phyloP scores from a whole-genome alignment of 2,797 vertebrate species.

The Gadopsis marmoratus region DNA sequence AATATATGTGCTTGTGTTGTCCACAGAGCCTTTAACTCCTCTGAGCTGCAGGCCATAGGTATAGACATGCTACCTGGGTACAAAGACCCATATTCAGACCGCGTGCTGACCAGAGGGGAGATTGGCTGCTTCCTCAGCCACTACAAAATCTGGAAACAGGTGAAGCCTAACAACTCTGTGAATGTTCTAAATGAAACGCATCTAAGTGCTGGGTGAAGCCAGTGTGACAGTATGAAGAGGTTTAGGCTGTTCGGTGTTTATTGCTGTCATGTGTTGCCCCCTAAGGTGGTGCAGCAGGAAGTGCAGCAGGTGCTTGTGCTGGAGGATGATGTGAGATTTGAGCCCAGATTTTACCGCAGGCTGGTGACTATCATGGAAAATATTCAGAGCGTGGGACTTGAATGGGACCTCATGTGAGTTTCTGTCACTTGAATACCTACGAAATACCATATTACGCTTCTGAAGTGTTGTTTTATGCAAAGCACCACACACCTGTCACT shows the following conservation, averaged over 20 bases:
- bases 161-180: constrained; percentile 41
- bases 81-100: constrained; percentile 88
- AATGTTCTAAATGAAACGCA: neutral
- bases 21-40: constrained; percentile 87
- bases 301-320: constrained; percentile 88
- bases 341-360: constrained; percentile 88
- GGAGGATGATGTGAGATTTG: constrained; percentile 91
- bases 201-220: neutral
- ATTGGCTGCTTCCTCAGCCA: constrained; percentile 93
- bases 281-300: constrained; percentile 84
- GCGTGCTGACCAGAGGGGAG: constrained; percentile 90
- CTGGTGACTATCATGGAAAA: constrained; percentile 87
- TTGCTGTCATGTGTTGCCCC: constrained; percentile 42
- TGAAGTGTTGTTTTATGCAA: neutral
- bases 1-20: constrained; percentile 21
- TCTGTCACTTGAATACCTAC: neutral
- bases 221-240: neutral
- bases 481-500: neutral
- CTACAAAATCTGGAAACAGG: constrained; percentile 92
- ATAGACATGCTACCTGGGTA: constrained; percentile 91
- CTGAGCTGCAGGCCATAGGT: constrained; percentile 88
- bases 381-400: constrained; percentile 80
- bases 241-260: neutral
- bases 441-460: neutral
- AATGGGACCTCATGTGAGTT: constrained; percentile 92